These are phyloP conservation scores for Drosophila auraria DNA, from an alignment of 1,140 invertebrate genomes.

Conservation along the genomic window DNA sequence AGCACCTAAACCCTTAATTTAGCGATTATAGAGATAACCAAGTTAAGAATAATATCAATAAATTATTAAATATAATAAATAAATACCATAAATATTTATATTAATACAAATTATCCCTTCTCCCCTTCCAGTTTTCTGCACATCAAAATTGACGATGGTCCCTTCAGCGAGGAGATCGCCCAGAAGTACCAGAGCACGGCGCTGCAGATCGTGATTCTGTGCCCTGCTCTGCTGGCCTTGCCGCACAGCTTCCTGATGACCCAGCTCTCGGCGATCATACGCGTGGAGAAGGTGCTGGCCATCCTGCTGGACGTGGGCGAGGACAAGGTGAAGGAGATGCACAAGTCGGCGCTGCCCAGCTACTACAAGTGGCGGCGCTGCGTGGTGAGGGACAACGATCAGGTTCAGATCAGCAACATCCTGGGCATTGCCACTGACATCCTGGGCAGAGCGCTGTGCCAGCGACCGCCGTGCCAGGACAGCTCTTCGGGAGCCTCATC, in stretches of 20 bases:
- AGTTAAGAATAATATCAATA: neutral
- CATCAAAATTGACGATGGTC: slow-evolving; percentile 90
- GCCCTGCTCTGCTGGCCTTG: slow-evolving; percentile 89
- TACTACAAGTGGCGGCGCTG: slow-evolving; percentile 92
- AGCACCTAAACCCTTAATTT: neutral
- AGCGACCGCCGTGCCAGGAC: slow-evolving; percentile 86
- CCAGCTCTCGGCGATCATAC: slow-evolving; percentile 88
- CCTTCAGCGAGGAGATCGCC: slow-evolving; percentile 86
- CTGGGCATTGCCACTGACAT: slow-evolving; percentile 91
- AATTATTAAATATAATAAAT: neutral
- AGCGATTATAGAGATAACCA: too few species aligned
- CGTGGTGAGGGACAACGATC: slow-evolving; percentile 91
- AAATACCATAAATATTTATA: neutral
- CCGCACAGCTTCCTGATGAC: slow-evolving; percentile 86
- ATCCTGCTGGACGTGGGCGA: slow-evolving; percentile 92
- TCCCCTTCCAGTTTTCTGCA: slow-evolving; percentile 88
- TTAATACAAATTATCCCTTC: neutral
- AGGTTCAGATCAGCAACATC: slow-evolving; percentile 92
- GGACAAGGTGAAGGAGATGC: slow-evolving; percentile 87
- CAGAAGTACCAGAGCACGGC: slow-evolving; percentile 88
- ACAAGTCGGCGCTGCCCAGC: slow-evolving; percentile 88
- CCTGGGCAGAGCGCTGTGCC: slow-evolving; percentile 88
- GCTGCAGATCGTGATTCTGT: slow-evolving; percentile 92
- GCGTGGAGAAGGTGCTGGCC: slow-evolving; percentile 90
- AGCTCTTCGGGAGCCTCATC: slow-evolving; percentile 27